phyloP scores from a whole-genome alignment of 2,888 invertebrate genomes.

The Temnothorax ravouxi region DNA sequence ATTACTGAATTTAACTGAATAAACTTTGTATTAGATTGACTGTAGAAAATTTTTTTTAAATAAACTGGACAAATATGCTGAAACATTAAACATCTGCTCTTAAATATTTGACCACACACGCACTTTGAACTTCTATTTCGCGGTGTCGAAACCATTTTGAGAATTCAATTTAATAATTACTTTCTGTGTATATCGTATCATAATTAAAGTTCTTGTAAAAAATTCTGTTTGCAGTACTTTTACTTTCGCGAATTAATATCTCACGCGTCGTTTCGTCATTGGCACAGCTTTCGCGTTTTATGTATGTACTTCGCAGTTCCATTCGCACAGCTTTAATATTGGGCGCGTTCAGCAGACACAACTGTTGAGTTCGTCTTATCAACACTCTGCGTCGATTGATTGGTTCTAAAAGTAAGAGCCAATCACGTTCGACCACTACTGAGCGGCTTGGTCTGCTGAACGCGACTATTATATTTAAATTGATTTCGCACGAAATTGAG shows the following conservation, averaged over 20 bases:
- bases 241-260: slow-evolving; percentile 1
- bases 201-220: slow-evolving; percentile 13
- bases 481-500: slow-evolving; percentile 26
- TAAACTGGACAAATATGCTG: background rate
- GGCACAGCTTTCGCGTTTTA: background rate
- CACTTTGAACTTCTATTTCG: background rate
- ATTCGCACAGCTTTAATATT: slow-evolving; percentile 7
- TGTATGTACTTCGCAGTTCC: background rate
- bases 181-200: slow-evolving; percentile 6
- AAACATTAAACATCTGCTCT: background rate
- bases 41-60: background rate
- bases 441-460: too few species aligned
- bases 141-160: background rate
- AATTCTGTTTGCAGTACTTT: slow-evolving; percentile 1
- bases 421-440: too few species aligned
- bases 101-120: slow-evolving; percentile 11
- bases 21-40: slow-evolving; percentile 28
- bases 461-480: slow-evolving; percentile 48
- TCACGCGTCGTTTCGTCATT: slow-evolving; percentile 8
- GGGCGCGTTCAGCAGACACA: too few species aligned
- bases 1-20: slow-evolving; percentile 24
- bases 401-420: too few species aligned
- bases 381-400: too few species aligned
- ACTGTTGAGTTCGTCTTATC: too few species aligned
- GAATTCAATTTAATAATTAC: background rate